Base-by-base conservation (phyloP, 1,140 invertebrate genomes). In the Rhagoletis zephyria region DNA sequence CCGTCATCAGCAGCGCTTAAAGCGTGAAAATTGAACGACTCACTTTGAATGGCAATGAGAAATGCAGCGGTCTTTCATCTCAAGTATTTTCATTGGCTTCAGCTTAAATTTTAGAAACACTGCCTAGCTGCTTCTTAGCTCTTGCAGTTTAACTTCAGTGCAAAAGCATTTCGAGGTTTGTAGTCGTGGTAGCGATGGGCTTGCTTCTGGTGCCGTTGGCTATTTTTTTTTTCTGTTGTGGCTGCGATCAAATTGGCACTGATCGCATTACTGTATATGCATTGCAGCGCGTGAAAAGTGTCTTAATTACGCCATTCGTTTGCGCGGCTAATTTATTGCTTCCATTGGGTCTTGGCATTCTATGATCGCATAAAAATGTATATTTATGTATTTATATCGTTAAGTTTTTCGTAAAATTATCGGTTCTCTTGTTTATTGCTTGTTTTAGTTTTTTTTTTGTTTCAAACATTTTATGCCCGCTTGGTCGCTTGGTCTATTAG, bases 261-360 rank as follows among this genome's bases (percentile, higher is more conserved):
- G 74, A 81, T 81, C 74, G n/a, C 12, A 81, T 81, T 81, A 81
- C 74, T 48, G 30, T 1, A 30, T 30, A 81, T 16, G 48, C 48
- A 56, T 19, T 19, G 14, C 14, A 81, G 74, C 74, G 74, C 74
- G 74, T 56, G 74, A 81, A 81, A 81, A 81, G 74, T 81, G 74
- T 81, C 74, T 81, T 81, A 81, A 81, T 81, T 81, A 81, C 74
- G 74, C 48, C 74, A 81, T 81, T 81, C 74, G 74, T 81, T 56
- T 56, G 48, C 74, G 74, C 48, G 74, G 74, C 74, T 56, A 81
- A 81, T 81, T 81, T 81, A 81, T 16, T 56, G 48, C 74, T n/a
- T 81, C 4, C 19, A 56, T 63, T 14, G 12, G 4, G 12, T 63
- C 51, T 56, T 56, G 51, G 51, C 51, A 56, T 48, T 45, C 67